These are phyloP conservation scores for Teinopalpus imperialis DNA, from an alignment of 2,888 invertebrate genomes.

Conservation along the genomic window DNA sequence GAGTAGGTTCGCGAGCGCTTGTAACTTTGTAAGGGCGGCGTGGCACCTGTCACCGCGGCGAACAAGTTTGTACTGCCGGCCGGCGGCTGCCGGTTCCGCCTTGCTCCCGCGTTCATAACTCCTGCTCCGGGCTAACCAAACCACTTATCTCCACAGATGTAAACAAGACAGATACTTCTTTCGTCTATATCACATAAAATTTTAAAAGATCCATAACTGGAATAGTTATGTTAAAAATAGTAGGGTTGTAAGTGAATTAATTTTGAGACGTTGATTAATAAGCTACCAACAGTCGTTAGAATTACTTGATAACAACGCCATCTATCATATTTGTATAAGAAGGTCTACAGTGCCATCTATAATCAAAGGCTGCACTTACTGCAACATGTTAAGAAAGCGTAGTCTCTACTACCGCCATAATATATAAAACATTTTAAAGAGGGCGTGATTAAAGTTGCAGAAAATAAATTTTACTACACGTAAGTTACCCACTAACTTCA, in stretches of 20 bases:
- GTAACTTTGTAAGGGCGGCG: conserved; percentile 52
- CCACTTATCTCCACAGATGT: conserved; percentile 21
- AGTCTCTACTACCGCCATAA: no score
- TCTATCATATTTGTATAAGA: background rate
- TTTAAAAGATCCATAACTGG: no score
- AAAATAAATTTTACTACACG: no score
- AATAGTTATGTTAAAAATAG: no score
- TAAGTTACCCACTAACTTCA: background rate
- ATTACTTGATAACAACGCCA: conserved; percentile 18
- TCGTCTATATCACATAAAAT: no score
- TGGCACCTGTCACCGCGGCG: conserved; percentile 71
- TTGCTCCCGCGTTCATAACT: conserved; percentile 56
- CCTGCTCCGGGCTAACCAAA: conserved; percentile 45
- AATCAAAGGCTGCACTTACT: background rate
- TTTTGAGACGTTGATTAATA: no score
- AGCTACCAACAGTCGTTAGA: no score
- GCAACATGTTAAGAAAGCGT: background rate
- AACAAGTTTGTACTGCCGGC: conserved; percentile 70
- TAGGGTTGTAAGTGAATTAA: no score
- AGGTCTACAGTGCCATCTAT: conserved; percentile 12
- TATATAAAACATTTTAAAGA: background rate
- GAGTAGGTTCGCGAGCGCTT: conserved; percentile 66
- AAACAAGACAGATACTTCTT: conserved; percentile 7
- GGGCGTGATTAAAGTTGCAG: conserved; percentile 1
- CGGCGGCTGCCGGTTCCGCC: conserved; percentile 46